Percentiles rank a stretch among this genome's conserved stretches.
phyloP scores from a whole-genome alignment of 1,140 invertebrate species.

The Drosophila aff. region DNA sequence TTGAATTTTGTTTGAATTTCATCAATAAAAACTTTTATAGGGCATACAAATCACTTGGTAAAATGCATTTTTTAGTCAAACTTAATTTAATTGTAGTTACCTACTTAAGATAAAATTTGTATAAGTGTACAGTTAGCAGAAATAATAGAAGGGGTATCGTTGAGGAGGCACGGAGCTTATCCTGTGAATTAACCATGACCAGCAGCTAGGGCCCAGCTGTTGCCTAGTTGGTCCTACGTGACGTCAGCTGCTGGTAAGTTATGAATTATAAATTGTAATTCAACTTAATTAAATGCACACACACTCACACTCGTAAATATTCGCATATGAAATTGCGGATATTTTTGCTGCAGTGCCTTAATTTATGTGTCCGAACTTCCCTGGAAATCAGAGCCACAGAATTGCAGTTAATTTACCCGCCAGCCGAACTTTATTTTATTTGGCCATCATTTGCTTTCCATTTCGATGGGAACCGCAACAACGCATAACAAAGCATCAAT shows the following conservation, averaged over 20 bases:
- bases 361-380: conserved; percentile 17
- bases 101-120: too few relatives aligned
- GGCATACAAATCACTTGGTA: neutral
- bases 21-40: neutral
- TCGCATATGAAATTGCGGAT: conserved; percentile 30
- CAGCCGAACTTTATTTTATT: conserved; percentile 20
- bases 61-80: neutral
- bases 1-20: too few relatives aligned
- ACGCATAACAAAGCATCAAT: conserved; percentile 54
- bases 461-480: conserved; percentile 8
- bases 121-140: neutral
- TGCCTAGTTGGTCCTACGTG: conserved; percentile 15
- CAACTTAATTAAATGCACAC: conserved; percentile 54
- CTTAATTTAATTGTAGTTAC: neutral
- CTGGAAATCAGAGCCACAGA: conserved; percentile 18
- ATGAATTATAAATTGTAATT: conserved; percentile 68
- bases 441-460: conserved; percentile 30
- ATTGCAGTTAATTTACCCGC: conserved; percentile 32
- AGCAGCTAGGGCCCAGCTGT: conserved; percentile 25
- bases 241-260: conserved; percentile 27
- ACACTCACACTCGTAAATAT: neutral
- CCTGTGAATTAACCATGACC: conserved; percentile 70
- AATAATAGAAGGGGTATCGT: neutral
- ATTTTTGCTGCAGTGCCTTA: conserved; percentile 58
- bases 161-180: conserved; percentile 10